Conservation (phyloP, 2,113 vertebrate genomes). For the Leucoraja erinaceus region DNA sequence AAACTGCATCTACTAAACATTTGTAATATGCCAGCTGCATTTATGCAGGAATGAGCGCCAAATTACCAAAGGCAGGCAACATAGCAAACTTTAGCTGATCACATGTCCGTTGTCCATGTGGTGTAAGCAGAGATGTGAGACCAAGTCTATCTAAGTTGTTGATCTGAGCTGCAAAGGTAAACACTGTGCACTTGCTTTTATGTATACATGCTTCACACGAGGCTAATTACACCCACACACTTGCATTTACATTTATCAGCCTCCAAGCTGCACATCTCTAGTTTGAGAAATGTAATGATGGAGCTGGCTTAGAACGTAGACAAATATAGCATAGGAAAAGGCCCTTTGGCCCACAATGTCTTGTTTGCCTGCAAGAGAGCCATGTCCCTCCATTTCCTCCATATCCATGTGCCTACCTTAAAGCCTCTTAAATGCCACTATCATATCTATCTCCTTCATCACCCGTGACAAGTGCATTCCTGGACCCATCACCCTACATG, state of each 20-base stretch:
- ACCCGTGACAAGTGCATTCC: too few species aligned
- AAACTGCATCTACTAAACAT: too few species aligned
- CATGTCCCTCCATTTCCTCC: too few species aligned
- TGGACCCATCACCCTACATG: too few species aligned
- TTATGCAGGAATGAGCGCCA: neutral
- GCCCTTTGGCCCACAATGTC: neutral
- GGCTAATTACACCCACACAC: neutral
- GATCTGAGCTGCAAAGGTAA: neutral
- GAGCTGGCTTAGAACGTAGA: neutral
- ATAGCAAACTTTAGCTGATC: neutral
- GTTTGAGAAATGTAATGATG: neutral
- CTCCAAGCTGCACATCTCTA: neutral
- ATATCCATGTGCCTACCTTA: too few species aligned
- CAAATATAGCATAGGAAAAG: too few species aligned
- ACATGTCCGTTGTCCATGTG: too few species aligned
- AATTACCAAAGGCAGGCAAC: neutral
- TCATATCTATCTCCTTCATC: too few species aligned
- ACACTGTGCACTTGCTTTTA: neutral
- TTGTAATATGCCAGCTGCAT: too few species aligned
- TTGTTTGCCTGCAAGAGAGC: too few species aligned
- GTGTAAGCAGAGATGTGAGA: neutral
- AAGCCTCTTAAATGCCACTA: too few species aligned
- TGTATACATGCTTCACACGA: neutral
- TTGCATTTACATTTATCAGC: neutral
- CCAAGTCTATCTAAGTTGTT: neutral